These are phyloP conservation scores for Anabas testudineus DNA, from an alignment of 2,797 vertebrate genomes.

Conservation along the genomic window DNA sequence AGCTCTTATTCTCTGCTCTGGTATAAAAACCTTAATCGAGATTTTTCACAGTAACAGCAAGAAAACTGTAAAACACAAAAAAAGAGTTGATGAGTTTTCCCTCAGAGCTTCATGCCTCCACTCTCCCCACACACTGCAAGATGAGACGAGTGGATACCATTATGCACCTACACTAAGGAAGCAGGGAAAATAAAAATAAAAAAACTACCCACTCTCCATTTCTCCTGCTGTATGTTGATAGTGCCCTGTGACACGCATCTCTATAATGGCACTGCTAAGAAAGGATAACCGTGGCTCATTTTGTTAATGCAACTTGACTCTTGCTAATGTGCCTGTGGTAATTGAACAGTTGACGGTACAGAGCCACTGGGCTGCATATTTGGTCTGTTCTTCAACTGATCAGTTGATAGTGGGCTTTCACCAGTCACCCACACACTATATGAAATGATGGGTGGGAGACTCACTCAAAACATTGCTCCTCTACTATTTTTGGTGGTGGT, in stretches of 20 bases:
- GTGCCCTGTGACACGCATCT: constrained; percentile 64
- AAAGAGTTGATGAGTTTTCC: constrained; percentile 50
- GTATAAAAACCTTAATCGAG: constrained; percentile 34
- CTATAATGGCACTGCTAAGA: constrained; percentile 62
- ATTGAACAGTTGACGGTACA: constrained; percentile 62
- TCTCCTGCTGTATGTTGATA: constrained; percentile 38
- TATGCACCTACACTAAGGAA: constrained; percentile 58
- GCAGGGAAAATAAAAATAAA: constrained; percentile 23
- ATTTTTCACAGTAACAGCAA: constrained; percentile 35
- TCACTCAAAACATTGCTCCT: constrained; percentile 36
- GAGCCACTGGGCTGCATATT: constrained; percentile 36
- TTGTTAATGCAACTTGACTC: constrained; percentile 68
- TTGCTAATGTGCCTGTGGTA: constrained; percentile 66
- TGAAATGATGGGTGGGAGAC: constrained; percentile 42
- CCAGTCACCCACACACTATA: constrained; percentile 54
- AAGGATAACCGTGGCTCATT: constrained; percentile 69
- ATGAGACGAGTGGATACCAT: constrained; percentile 53
- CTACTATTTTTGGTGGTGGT: constrained; percentile 15
- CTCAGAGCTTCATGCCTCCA: constrained; percentile 40
- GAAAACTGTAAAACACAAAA: constrained; percentile 47
- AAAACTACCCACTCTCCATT: constrained; percentile 46
- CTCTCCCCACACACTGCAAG: constrained; percentile 32
- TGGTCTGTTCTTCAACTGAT: constrained; percentile 41
- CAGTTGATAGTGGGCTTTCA: constrained; percentile 63
- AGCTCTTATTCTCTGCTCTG: constrained; percentile 33